phyloP scores from a whole-genome alignment of 2,888 invertebrate species.

The Elegia similella region DNA sequence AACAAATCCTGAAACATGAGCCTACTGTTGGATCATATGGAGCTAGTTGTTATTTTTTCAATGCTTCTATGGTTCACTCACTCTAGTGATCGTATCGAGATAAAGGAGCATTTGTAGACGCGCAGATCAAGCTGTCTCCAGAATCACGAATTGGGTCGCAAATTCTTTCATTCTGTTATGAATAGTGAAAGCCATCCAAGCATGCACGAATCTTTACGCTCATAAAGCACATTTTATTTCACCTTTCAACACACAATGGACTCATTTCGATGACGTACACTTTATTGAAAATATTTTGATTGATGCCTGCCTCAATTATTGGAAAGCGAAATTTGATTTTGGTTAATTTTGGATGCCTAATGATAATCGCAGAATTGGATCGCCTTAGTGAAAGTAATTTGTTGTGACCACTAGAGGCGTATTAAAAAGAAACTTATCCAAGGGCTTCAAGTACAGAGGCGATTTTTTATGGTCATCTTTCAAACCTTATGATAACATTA shows the following conservation, averaged over 20 bases:
- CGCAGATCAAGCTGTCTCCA: not conserved
- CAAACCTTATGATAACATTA: no score
- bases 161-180: not conserved
- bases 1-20: no score
- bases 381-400: constrained; percentile 65
- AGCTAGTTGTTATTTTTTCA: no score
- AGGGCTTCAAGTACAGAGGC: no score
- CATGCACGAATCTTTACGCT: not conserved
- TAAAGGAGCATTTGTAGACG: no score
- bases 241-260: constrained; percentile 26
- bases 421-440: no score
- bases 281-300: constrained; percentile 31
- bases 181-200: constrained; percentile 20
- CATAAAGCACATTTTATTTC: constrained; percentile 15
- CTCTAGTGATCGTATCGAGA: no score
- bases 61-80: no score
- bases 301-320: constrained; percentile 32
- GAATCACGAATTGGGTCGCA: constrained; percentile 1
- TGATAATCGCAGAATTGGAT: constrained; percentile 40
- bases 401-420: constrained; percentile 37
- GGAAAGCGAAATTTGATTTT: constrained; percentile 43
- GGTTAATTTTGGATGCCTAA: constrained; percentile 40
- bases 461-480: no score
- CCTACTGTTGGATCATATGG: no score
- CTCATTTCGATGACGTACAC: constrained; percentile 26